Base-by-base conservation (phyloP, 2,113 vertebrate genomes). In the Nanorana parkeri region DNA sequence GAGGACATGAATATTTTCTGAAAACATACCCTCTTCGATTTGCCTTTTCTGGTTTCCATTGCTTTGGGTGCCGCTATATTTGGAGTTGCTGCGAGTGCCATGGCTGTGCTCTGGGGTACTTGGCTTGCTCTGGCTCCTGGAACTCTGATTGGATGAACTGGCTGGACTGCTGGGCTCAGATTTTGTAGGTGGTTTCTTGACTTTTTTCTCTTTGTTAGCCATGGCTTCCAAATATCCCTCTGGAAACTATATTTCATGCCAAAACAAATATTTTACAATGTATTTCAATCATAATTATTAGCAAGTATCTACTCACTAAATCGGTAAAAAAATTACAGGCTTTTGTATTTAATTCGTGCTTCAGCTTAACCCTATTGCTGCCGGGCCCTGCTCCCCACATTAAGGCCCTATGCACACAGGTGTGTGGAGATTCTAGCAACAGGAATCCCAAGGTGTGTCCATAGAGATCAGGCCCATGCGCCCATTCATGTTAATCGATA, bases 151-250 rank as follows among this genome's bases (percentile, higher is more conserved):
- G 24, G 24, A 52, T 54, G 80, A 19, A 63, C 82, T 83, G 29
- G 47, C 47, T 28, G 68, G 61, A 55, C 61, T 82, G 21, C 71
- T 92, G 84, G 89, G 90, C 80, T 91, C 88, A 51, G 90, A 91
- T 84, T 90, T 93, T 67, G 92, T 90, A 17, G 88, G 78, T 80
- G 94, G 92, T 85, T 95, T 95, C 89, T 96, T 94, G 73, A 91
- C 87, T 86, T 96, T 94, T 88, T 95, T 97, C 79, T 95, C 95
- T 86, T 97, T 99, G 90, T 97, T 97, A 64, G 98, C 97, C 95
- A 99, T 97, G 11, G 96, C 96, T 64, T 95, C 93, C 89, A 95
- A 88, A 90, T 99, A 99, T 84, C 97, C 98, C 85, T 97, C 96
- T 71, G 98, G 98, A 88, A 97, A 99, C 97, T 99, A 90, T 71